Base-by-base conservation (phyloP, 2,888 invertebrate species). In the Agrochola macilenta region DNA sequence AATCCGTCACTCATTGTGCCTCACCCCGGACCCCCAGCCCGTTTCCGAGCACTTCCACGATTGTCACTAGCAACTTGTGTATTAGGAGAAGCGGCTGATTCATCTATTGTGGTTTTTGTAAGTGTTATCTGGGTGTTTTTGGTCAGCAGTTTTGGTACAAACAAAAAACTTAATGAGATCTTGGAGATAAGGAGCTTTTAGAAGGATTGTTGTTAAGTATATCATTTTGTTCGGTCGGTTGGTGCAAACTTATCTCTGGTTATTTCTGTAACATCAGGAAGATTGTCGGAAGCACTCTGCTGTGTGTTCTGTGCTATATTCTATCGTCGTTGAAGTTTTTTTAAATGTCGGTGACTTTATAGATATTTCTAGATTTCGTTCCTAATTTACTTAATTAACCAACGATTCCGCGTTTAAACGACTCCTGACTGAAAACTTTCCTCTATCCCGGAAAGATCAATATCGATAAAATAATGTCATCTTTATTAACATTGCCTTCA, bases 1-100 rank as follows among this genome's bases (percentile, higher is more conserved):
- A 91, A 93, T 93, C 92, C 90, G 92, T 93, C 93, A 91, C 86
- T 90, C 89, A 90, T 92, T 92, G 93, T 92, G 85, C 79, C 69
- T 76, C 79, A 81, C 61, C 79, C 78, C 61, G 57, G 54, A 23
- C 80, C 85, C 87, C 85, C 81, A 82, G 77, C 49, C 83, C 78
- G 83, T 87, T 91, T 90, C 89, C 90, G 88, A 90, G 82, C 89
- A 89, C 86, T 87, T 81, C 83, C 77, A 84, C 80, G 65, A 86
- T 89, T 91, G 89, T 90, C 89, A 89, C 89, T 90, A 81, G 77
- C 82, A 82, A 83, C 89, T 88, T 82, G 84, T 86, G 86, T 87
- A 85, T 86, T 86, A 87, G 81, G 77, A 79, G 79, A 74, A 79
- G 70, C 79, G 58, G 61, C 61, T 85, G 84, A 85, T 83, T 80